These are phyloP conservation scores for Teinopalpus imperialis DNA, from an alignment of 2,888 invertebrate species.

Conservation along the genomic window DNA sequence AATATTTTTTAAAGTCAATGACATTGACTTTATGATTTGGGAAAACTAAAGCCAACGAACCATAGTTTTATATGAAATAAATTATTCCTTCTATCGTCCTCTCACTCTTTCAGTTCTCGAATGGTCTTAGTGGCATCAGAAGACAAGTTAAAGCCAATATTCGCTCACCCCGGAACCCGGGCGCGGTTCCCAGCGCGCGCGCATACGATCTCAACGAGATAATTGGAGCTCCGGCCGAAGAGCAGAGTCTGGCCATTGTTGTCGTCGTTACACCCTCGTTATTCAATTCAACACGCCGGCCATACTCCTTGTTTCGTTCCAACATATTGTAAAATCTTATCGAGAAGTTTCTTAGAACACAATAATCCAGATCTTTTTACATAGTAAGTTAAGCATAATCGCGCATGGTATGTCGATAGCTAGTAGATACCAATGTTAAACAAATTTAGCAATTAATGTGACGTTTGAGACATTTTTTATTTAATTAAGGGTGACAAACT, in stretches of 20 bases:
- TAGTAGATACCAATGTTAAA: too few species aligned
- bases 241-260: conserved; percentile 62
- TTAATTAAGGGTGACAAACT: too few species aligned
- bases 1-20: too few species aligned
- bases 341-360: conserved; percentile 29
- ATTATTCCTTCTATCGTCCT: background rate
- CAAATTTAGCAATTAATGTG: too few species aligned
- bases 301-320: conserved; percentile 63
- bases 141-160: conserved; percentile 41
- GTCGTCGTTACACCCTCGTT: conserved; percentile 76
- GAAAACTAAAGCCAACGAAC: too few species aligned
- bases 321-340: conserved; percentile 65
- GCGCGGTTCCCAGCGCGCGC: conserved; percentile 63
- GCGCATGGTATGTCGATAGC: too few species aligned
- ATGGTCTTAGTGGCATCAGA: conserved; percentile 24
- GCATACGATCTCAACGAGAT: conserved; percentile 63
- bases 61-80: too few species aligned
- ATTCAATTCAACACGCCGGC: conserved; percentile 69
- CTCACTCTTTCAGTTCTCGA: background rate
- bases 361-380: conserved; percentile 3
- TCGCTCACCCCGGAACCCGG: conserved; percentile 46
- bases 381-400: too few species aligned
- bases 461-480: too few species aligned
- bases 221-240: conserved; percentile 57
- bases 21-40: too few species aligned